Evolutionary conservation across 2,797 vertebrate genomes (phyloP), one percentile per base, ranked within the genome.

Genomic region (Hippocampus kuda): DNA sequence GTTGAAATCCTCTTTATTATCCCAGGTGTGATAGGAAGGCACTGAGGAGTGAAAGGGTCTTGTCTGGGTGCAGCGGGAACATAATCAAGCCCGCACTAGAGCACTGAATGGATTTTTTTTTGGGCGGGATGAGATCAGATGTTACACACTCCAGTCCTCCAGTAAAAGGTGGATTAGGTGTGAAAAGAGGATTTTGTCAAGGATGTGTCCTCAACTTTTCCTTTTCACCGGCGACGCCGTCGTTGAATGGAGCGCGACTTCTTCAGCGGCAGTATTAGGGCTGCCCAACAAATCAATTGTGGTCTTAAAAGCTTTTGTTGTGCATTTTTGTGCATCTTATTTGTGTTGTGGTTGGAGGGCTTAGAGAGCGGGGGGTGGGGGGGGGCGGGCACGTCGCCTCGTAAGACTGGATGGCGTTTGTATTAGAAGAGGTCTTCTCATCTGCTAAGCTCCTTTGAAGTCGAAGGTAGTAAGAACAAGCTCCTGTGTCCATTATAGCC

Each of bases 141-240:
- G 95, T 95, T 95, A 93, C 93, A 93, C 93, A 93, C 94, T 94
- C 92, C 89, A 96, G 92, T 93, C 94, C 93, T 96, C 91, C 87
- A 94, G 92, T 94, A 95, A 95, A 94, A 94, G 94, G 94, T 97
- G 94, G 95, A 97, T 98, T 98, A 97, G 92, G 91, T 90, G 91
- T 93, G 93, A 92, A 97, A 97, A 95, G 96, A 95, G 95, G 96
- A 96, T 97, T 99, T 99, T 94, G 93, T 94, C 93, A 95, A 94
- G 96, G 93, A 97, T 93, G 88, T 92, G 93, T 92, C 93, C 93
- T 94, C 93, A 94, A 95, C 92, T 96, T 95, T 93, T 90, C 85
- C 84, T 85, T 87, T 87, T 83, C 53, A 75, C 77, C 77, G 70
- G 92, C 94, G 82, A 94, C 95, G 91, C 3, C 90, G 89, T 80